Conservation (phyloP, 1,140 invertebrate genomes). For the Drosophila willistoni region DNA sequence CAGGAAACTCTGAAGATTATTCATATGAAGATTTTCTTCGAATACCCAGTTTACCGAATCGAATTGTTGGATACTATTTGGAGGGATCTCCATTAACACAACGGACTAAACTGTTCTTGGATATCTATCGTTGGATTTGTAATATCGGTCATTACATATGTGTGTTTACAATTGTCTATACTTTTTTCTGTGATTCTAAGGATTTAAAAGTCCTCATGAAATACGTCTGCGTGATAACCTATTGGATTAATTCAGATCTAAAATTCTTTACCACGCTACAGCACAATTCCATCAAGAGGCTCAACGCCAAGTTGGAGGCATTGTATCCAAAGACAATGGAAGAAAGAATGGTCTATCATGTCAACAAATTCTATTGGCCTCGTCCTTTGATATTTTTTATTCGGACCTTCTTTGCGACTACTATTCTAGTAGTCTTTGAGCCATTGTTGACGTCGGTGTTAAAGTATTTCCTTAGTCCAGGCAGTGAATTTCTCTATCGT, state of each 20-base stretch:
- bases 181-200: slow-evolving; percentile 22
- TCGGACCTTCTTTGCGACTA: slow-evolving; percentile 27
- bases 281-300: slow-evolving; percentile 8
- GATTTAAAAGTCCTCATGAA: slow-evolving; percentile 27
- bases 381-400: slow-evolving; percentile 13
- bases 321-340: slow-evolving; percentile 39
- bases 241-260: slow-evolving; percentile 49
- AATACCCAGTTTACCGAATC: slow-evolving; percentile 30
- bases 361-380: slow-evolving; percentile 55
- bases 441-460: slow-evolving; percentile 34
- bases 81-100: too few species aligned
- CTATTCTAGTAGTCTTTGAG: slow-evolving; percentile 35
- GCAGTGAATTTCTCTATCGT: slow-evolving; percentile 35
- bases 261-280: slow-evolving; percentile 43
- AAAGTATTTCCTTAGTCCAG: not conserved
- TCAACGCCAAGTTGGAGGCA: slow-evolving; percentile 27
- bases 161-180: slow-evolving; percentile 32
- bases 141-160: slow-evolving; percentile 25
- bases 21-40: slow-evolving; percentile 46
- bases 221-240: slow-evolving; percentile 28
- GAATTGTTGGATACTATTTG: slow-evolving; percentile 41
- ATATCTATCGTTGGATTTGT: slow-evolving; percentile 36
- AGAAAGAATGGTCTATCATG: slow-evolving; percentile 20
- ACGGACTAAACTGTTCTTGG: not conserved
- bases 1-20: slow-evolving; percentile 7